Base-by-base conservation (phyloP, 1,140 invertebrate genomes). In the Matsumurasca onukii region DNA sequence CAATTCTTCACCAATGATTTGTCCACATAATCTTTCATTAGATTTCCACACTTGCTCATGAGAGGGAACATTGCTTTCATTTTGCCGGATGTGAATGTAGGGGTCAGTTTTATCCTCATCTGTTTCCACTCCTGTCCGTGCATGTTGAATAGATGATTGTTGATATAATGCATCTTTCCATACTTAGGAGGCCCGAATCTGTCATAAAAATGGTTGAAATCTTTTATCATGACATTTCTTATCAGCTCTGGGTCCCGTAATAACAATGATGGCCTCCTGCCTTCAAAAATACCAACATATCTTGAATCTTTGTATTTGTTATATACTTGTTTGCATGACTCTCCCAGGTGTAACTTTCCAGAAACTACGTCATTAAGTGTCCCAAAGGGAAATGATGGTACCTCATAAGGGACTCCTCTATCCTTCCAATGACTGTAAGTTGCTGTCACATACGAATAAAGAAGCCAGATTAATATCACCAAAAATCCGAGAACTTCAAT, bases 51-150 rank as follows among this genome's bases (percentile, higher is more conserved):
- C 9, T 17, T 13, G 29, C 30, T n/a, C 20, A 66, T 66, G 25
- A 66, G 39, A 1, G 1, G 17, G 52, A 66, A 52, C 45, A 66
- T 66, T 13, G 75, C 80, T 71, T 84, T 86, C 72, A 89, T 80
- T 76, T 88, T 88, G 3, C 82, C 82, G 0, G 83, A 83, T 29
- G 83, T 88, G 71, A 89, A 89, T 0, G 83, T 83, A 3, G 85
- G 85, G 45, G 84, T 84, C 31, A 88, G 78, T 67, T 86, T 83
- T 9, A 81, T 78, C 49, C 87, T 77, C 25, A 88, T 77, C 45
- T 82, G 75, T 62, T 82, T 82, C 87, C 87, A 89, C 25, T 80
- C 77, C 13, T 81, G 79, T 15, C 82, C 84, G 70, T 80, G 78
- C 62, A 82, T 73, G 39, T 80, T 78, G 31, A 85, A 80, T 15